Evolutionary conservation across 1,140 invertebrate species (phyloP), one percentile per base, ranked within the genome.

Genomic region (Octopus bimaculoides): DNA sequence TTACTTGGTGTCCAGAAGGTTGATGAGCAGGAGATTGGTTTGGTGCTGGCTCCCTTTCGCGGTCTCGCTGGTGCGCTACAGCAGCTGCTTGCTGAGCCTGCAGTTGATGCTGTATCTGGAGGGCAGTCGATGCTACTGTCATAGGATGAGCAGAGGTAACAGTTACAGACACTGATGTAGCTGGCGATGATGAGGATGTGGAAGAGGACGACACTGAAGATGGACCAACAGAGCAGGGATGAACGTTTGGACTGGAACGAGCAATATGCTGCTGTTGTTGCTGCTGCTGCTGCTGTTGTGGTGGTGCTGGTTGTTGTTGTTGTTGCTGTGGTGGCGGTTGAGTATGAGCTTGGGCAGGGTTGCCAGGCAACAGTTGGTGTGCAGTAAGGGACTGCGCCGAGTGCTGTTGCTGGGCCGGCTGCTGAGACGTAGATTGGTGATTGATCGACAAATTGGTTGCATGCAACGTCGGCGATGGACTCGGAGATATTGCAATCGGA

Each of bases 21-120:
- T 71, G 66, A 20, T 71, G 66, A 71, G 66, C 66, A 71, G 66
- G 66, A 71, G 66, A 71, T 6, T 71, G 66, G 14, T 71, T 71
- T 71, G 66, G 66, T 12, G 66, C 66, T n/a, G 66, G 8, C 66
- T 71, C 66, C 5, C 66, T 14, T 17, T 71, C 66, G 5, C 66
- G 17, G 17, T 71, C 66, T 5, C 66, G 66, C 7, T 71, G 66
- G 66, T 71, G 66, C 14, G 14, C 66, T n/a, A 20, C 66, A 71
- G 17, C 26, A 6, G 26, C 66, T n/a, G 66, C 66, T 17, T 71
- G 66, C 14, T n/a, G 26, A 6, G 66, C 66, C 14, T 71, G 66
- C 14, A 71, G 26, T 17, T 71, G 66, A 71, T 71, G 66, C 66
- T 71, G 66, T 71, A 71, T 71, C 14, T 71, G 66, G 26, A 41